Evolutionary conservation across 2,888 invertebrate genomes (phyloP), one percentile per base, ranked within the genome.

Genomic region (Tipula unca): DNA sequence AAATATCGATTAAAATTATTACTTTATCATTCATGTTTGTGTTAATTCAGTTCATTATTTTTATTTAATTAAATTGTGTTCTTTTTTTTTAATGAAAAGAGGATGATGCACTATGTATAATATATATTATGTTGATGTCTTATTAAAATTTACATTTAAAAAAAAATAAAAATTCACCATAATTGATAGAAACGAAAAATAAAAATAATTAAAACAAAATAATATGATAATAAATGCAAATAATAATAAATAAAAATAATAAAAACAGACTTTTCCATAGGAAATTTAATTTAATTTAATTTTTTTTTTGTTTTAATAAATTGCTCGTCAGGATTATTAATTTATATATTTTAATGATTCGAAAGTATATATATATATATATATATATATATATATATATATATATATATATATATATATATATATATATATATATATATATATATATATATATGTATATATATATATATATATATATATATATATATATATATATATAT

Each of bases 31-130:
- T 48, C 25, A 20, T 69, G 69, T 25, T 69, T 69, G 69, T 25
- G 69, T 69, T 69, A 69, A 69, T 69, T 69, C 69, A 69, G 69
- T 69, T 69, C 69, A 69, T 69, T 69, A 69, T 69, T 69, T 69
- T 20, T 69, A 69, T 69, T 48, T 25, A 69, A 69, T 69, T 69
- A 69, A 69, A 25, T 69, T 69, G 25, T 10, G 69, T 69, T 10
- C 25, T 69, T 3, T 8, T 69, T 20, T 42, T 25, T 69, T 69
- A 1, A 69, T 25, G 25, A 10, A 69, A 69, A 20, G 25, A 69
- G n/a, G n/a, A n/a, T 3, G 25, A 25, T 69, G 25, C 10, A 25
- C 25, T 69, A 69, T 20, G 69, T 25, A 25, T 69, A 69, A 69
- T 69, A 25, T n/a, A n/a, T 69, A 69, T 69, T 69, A 69, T 25